Conservation (phyloP, 2,797 vertebrate species). For the Gymnocypris eckloni region DNA sequence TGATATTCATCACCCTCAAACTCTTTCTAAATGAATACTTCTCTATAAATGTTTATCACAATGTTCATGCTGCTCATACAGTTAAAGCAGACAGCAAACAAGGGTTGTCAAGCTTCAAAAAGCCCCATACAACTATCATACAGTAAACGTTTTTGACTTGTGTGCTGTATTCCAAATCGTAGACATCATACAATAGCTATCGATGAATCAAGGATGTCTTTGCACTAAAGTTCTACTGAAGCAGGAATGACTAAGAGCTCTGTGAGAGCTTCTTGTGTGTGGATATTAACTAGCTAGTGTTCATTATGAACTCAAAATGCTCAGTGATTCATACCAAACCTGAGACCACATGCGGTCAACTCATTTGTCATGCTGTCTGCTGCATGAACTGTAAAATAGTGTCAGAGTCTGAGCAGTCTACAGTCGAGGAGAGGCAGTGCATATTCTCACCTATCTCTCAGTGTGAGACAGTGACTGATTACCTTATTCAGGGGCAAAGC, state of each 20-base stretch:
- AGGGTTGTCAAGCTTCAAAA: neutral
- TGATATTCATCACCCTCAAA: too few relatives aligned
- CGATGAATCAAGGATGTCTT: neutral
- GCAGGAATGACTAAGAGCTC: neutral
- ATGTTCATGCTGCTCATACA: too few relatives aligned
- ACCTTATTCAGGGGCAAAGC: conserved; percentile 57
- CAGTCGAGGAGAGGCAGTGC: conserved; percentile 19
- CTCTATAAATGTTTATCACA: too few relatives aligned
- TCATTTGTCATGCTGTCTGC: conserved; percentile 57
- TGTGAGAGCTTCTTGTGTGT: conserved; percentile 22
- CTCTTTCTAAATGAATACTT: too few relatives aligned
- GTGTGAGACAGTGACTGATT: conserved; percentile 56
- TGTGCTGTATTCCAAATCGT: neutral
- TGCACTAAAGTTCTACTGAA: neutral
- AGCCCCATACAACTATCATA: neutral
- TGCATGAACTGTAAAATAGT: conserved; percentile 58
- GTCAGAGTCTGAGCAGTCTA: conserved; percentile 22
- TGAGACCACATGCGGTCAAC: conserved; percentile 44
- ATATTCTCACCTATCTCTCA: conserved; percentile 44
- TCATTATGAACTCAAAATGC: conserved; percentile 47
- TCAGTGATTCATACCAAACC: conserved; percentile 55
- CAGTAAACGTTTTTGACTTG: neutral
- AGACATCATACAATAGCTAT: neutral
- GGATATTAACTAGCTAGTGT: conserved; percentile 48
- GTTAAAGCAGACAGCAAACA: neutral